Evolutionary conservation across 2,888 invertebrate species (phyloP).

Genomic region (Melipona bicolor): DNA sequence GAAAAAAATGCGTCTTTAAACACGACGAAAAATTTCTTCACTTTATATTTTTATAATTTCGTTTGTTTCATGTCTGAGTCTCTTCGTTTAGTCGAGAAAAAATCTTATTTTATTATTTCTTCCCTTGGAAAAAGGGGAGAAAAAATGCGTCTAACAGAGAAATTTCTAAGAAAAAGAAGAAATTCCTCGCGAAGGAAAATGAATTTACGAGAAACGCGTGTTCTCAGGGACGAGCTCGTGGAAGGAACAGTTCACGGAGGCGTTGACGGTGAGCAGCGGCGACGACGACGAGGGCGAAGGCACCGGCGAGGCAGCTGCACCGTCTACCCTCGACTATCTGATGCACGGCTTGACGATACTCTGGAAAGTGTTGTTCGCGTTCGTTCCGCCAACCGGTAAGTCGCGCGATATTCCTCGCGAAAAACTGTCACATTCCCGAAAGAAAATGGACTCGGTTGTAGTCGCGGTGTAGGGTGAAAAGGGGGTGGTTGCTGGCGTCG

Average conservation of each 20-base stretch:
- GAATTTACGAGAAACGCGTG: background rate
- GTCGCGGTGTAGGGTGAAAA: background rate
- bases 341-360: constrained; percentile 98
- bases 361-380: constrained; percentile 99
- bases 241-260: constrained; percentile 99
- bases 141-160: too few species aligned
- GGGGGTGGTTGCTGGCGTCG: background rate
- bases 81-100: too few species aligned
- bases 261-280: constrained; percentile 97
- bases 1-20: too few species aligned
- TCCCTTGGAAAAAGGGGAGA: too few species aligned
- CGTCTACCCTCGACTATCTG: constrained; percentile 97
- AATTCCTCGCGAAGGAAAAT: background rate
- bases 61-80: fast-evolving
- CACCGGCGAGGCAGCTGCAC: constrained; percentile 75
- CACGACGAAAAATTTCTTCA: too few species aligned
- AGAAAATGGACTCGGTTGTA: background rate
- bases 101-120: too few species aligned
- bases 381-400: constrained; percentile 98
- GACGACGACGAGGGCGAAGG: constrained; percentile 86
- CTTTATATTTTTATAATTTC: too few species aligned
- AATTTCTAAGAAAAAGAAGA: too few species aligned
- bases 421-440: background rate
- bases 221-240: constrained; percentile 95
- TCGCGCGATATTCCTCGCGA: constrained; percentile 38